phyloP scores from a whole-genome alignment of 1,140 invertebrate species.

The Sipha flava region DNA sequence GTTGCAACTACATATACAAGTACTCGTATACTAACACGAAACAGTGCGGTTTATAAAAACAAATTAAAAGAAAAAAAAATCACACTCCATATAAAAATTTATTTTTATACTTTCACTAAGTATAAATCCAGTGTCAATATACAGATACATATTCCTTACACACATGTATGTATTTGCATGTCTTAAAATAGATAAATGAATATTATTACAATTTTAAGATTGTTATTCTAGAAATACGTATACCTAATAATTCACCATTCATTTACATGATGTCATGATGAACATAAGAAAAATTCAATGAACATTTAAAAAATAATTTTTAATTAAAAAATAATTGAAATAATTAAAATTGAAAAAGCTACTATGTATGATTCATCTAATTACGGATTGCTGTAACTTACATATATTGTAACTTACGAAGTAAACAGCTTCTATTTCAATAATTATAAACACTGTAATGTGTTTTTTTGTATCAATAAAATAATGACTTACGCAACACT shows the following conservation, averaged over 20 bases:
- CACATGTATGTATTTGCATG: neutral
- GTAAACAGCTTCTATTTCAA: neutral
- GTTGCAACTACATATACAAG: no score
- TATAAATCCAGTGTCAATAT: neutral
- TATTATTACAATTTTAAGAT: neutral
- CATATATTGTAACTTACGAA: neutral
- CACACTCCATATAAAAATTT: neutral
- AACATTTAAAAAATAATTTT: neutral
- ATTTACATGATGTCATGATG: neutral
- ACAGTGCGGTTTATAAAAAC: neutral
- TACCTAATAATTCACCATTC: neutral
- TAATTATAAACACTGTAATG: neutral
- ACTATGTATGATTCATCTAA: neutral
- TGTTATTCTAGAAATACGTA: neutral
- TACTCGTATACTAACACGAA: constrained; percentile 14
- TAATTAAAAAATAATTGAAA: neutral
- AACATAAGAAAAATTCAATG: neutral
- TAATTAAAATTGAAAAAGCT: neutral
- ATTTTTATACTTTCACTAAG: constrained; percentile 7
- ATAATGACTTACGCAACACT: constrained; percentile 4
- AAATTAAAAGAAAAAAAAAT: neutral
- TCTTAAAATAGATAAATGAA: neutral
- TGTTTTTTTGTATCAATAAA: neutral
- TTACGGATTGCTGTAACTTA: neutral
- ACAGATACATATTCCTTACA: neutral